These are phyloP conservation scores for Pomacea maculata DNA, from an alignment of 1,140 invertebrate species.

Conservation along the genomic window DNA sequence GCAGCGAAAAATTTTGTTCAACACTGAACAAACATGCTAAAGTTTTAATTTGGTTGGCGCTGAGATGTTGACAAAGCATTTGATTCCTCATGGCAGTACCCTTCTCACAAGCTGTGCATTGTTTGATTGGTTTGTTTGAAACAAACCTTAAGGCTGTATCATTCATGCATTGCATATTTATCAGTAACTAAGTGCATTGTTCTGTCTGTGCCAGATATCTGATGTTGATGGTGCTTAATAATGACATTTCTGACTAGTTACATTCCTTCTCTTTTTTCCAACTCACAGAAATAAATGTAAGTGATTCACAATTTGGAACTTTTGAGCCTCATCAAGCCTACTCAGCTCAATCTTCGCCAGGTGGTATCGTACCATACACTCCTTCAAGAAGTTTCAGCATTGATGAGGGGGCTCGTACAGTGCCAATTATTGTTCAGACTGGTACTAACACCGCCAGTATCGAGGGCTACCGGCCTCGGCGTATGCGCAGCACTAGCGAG, in stretches of 20 bases:
- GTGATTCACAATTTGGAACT: not conserved
- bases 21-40: too few species aligned
- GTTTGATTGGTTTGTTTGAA: too few species aligned
- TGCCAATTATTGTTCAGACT: conserved; percentile 43
- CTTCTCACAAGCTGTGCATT: too few species aligned
- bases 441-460: not conserved
- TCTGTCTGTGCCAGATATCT: not conserved
- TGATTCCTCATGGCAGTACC: too few species aligned
- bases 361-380: conserved; percentile 8
- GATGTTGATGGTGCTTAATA: not conserved
- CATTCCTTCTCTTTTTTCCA: conserved; percentile 1
- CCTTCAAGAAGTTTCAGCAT: conserved; percentile 30
- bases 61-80: too few species aligned
- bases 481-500: conserved; percentile 21
- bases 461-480: not conserved
- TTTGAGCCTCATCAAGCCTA: conserved; percentile 18
- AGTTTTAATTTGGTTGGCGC: too few species aligned
- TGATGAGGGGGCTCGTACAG: conserved; percentile 24
- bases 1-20: too few species aligned
- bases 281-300: conserved; percentile 20
- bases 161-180: too few species aligned
- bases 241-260: conserved; percentile 6
- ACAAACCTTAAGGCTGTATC: too few species aligned
- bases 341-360: conserved; percentile 14
- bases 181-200: not conserved